These are phyloP conservation scores for Abscondita cerata DNA, from an alignment of 2,888 invertebrate genomes.

Conservation along the genomic window DNA sequence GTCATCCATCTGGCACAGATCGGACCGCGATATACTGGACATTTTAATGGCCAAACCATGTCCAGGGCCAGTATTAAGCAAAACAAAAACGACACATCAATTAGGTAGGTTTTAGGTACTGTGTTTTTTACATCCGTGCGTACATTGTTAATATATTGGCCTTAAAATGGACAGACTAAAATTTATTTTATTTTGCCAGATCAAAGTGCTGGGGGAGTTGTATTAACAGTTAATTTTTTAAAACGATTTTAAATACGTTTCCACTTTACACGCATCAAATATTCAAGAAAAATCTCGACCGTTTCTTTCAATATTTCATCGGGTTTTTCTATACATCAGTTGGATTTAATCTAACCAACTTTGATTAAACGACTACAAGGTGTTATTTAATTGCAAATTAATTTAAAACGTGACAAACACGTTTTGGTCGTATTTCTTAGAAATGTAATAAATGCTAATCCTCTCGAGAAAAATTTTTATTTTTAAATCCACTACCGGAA, in stretches of 20 bases:
- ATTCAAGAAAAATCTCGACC: no score
- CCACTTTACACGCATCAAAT: no score
- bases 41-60: conserved; percentile 76
- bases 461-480: no score
- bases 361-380: no score
- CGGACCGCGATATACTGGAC: conserved; percentile 68
- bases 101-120: conserved; percentile 64
- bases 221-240: conserved; percentile 13
- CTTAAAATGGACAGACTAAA: conserved; percentile 30
- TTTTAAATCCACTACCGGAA: no score
- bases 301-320: no score
- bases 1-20: conserved; percentile 68
- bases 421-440: no score
- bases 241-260: conserved; percentile 8
- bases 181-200: conserved; percentile 31
- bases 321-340: no score
- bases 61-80: conserved; percentile 68
- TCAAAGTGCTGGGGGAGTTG: conserved; percentile 14
- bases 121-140: conserved; percentile 46
- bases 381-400: no score
- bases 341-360: no score
- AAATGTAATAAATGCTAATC: no score
- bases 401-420: no score
- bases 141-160: conserved; percentile 40
- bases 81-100: conserved; percentile 75